Base-by-base conservation (phyloP, 1,140 invertebrate genomes). In the Phocides pigmalion region DNA sequence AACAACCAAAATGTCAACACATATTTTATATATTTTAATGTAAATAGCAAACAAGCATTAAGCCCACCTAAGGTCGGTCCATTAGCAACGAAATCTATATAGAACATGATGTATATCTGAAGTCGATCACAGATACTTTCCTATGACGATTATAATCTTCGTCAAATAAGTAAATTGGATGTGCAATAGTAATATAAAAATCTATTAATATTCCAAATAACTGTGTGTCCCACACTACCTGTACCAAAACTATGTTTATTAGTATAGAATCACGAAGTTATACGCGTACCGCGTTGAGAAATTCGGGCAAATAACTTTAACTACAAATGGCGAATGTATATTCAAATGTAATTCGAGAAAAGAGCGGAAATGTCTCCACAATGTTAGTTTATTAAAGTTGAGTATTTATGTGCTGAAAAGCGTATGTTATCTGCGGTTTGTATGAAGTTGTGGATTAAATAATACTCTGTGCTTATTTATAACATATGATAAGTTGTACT, bases 191-290 rank as follows among this genome's bases (percentile, higher is more conserved):
- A 22, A 2, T 5, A 22, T 3, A 3, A 22, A 28, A 28, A 28
- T 28, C 5, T 1, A 32, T 11, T 11, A 32, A 11, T 32, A 32
- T 32, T 1, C 9, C 9, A n/a, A 1, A 0, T 28, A 41, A 16
- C 75, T 9, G 68, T 83, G 63, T 76, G 72, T 80, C 64, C 63
- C 70, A 46, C 19, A 53, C 70, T 82, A 79, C 79, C 75, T 81
- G 81, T 72, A 74, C 70, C 68, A 66, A 81, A 85, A 84, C 82
- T 84, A 87, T 85, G 79, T 84, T 79, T 82, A 82, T 82, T 80
- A 82, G 76, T 66, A 46, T 63, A 69, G 61, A 74, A 65, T 69
- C 74, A 64, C 70, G 70, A 82, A 84, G 77, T 83, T 79, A 76
- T 76, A 64, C 54, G 53, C 15, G 68, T 62, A 64, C 70, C 64